Evolutionary conservation across 2,113 vertebrate genomes (phyloP), one percentile per base, ranked within the genome.

Genomic region (Poicephalus gulielmi): DNA sequence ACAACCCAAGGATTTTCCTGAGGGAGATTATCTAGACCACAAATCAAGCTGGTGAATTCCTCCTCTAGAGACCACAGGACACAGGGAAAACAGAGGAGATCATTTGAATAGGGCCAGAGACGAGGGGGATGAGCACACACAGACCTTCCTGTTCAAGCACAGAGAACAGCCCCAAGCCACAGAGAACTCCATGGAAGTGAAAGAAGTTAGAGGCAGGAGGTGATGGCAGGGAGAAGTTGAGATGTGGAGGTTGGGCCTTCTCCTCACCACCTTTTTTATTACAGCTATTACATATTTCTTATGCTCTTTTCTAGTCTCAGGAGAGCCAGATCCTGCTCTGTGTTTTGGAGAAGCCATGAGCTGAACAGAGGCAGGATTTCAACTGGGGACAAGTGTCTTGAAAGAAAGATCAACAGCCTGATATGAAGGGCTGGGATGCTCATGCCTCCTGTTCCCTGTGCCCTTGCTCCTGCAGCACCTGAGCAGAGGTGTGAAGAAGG

Each of bases 391-490:
- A 6, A 30, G 19, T 46, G 59, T 49, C 33, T 52, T 22, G 35
- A 57, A 80, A 80, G 73, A 83, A 69, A 47, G 63, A 41, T 39
- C 70, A 64, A 6, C 31, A 68, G n/a, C 31, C 35, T 30, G 30
- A 28, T 17, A 7, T 7, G 39, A 17, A 20, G 70, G 85, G 70
- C 78, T 86, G 80, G 64, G 49, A 67, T 18, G 12, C 44, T 60
- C 35, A 7, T 12, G 1, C 47, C 79, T 77, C 71, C 59, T 55
- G 52, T 33, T 83, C 66, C 52, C 70, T 50, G 55, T 76, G 71
- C 33, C 57, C 62, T 75, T 0, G 0, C 27, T 71, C 41, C 88
- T 50, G 59, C 74, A 69, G 22, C 0, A 0, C 43, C 64, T 1
- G 0, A 41, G 52, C 7, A 0, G 55, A 83, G 77, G 57, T 33